Evolutionary conservation across 1,140 invertebrate species (phyloP), one percentile per base, ranked within the genome.

Genomic region (Calosoma granatense): DNA sequence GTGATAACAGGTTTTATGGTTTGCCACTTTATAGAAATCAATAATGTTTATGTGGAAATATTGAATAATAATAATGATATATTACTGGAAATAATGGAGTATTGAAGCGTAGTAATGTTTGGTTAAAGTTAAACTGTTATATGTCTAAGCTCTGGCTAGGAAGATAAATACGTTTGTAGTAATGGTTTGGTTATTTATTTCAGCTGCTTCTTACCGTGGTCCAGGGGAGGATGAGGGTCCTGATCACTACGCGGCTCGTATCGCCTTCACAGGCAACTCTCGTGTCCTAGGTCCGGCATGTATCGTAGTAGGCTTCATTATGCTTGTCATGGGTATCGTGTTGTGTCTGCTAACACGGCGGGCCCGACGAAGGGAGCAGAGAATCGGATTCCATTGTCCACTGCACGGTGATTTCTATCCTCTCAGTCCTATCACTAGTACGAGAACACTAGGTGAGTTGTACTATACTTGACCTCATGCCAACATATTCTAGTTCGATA

Each of bases 321-420:
- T 87, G 84, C 77, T 85, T 4, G 74, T 73, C 3, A 72, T 78
- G 2, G 81, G 81, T 6, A 70, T 77, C 0, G 70, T 81, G 0
- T 68, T 87, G 11, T 86, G 83, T 69, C 75, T 81, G 59, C 67
- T 87, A 51, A 84, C 83, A 60, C 73, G 81, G 26, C 73, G 83
- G 6, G 84, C 84, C 0, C 75, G 84, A 57, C 74, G 76, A 36
- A 75, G 79, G n/a, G 81, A 85, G 63, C 77, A 83, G 47, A 74
- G 83, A 17, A 76, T 87, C 51, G 84, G 84, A 53, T 88, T 86
- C 71, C 84, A 86, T 70, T 88, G 85, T 70, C 85, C 85, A 14
- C 76, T 88, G 19, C 85, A 88, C 63, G 85, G 85, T 0, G 85
- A 87, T 69, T 88, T 88, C 70, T 88, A 85, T 65, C 85, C 85